Percentiles rank a stretch among this genome's conserved stretches.
phyloP scores from a whole-genome alignment of 2,113 vertebrate genomes.

The Geococcyx californianus region DNA sequence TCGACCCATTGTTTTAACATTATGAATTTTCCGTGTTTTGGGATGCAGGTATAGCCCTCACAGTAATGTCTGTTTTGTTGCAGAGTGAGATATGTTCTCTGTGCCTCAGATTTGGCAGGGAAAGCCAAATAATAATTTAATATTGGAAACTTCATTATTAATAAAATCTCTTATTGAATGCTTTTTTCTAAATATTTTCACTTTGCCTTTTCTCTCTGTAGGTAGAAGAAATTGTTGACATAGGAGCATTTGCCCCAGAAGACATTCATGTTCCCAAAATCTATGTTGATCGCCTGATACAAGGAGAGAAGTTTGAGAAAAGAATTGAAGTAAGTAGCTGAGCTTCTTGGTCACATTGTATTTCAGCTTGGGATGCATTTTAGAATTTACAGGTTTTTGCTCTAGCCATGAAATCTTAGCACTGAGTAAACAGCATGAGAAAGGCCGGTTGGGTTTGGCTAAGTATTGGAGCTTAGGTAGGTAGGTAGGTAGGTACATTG shows the following conservation, averaged over 20 bases:
- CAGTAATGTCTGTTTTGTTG: not conserved
- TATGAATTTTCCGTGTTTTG: not conserved
- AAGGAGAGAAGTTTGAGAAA: constrained; percentile 89
- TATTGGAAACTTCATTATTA: not conserved
- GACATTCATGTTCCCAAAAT: constrained; percentile 96
- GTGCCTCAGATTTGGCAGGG: not conserved
- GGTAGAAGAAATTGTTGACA: constrained; percentile 97
- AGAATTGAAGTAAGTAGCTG: constrained; percentile 89
- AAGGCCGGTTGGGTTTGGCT: not conserved
- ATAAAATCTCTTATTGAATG: not conserved
- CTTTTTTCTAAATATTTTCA: not conserved
- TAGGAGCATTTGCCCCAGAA: constrained; percentile 90
- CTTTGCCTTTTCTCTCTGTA: constrained; percentile 39
- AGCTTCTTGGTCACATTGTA: not conserved
- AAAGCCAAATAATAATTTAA: too few relatives aligned
- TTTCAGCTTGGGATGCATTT: not conserved
- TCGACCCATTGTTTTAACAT: not conserved
- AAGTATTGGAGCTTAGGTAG: not conserved
- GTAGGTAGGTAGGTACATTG: not conserved
- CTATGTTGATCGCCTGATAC: constrained; percentile 91
- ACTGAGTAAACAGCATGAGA: not conserved
- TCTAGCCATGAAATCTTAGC: not conserved
- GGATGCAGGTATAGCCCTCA: not conserved
- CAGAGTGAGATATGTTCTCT: not conserved
- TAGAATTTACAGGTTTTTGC: not conserved